phyloP scores from a whole-genome alignment of 1,140 invertebrate species.

The Zophobas atratus region DNA sequence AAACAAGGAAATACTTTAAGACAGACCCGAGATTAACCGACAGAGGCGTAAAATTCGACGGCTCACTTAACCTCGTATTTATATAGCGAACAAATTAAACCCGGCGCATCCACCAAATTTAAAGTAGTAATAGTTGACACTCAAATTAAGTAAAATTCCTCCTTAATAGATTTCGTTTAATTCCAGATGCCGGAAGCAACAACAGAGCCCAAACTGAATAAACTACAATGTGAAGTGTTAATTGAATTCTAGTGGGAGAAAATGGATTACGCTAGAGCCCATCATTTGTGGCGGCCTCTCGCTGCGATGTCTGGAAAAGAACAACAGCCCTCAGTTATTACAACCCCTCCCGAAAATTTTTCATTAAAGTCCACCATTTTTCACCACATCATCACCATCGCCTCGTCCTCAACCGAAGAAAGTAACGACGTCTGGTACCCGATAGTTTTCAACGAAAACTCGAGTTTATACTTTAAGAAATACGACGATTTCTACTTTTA shows the following conservation, averaged over 20 bases:
- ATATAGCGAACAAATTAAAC: background rate
- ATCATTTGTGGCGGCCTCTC: conserved; percentile 59
- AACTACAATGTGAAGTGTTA: conserved; percentile 45
- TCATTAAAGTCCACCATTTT: conserved; percentile 34
- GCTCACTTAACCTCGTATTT: too few species aligned
- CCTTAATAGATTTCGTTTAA: conserved; percentile 33
- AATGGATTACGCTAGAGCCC: conserved; percentile 57
- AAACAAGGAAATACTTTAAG: too few species aligned
- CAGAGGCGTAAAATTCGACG: too few species aligned
- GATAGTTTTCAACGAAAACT: conserved; percentile 55
- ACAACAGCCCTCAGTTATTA: conserved; percentile 31
- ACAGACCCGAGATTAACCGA: too few species aligned
- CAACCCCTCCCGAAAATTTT: conserved; percentile 47
- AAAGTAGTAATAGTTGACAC: background rate
- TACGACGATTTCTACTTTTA: conserved; percentile 51
- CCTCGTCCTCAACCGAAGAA: conserved; percentile 44
- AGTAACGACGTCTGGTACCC: conserved; percentile 59
- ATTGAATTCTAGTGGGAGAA: conserved; percentile 48
- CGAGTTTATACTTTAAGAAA: conserved; percentile 53
- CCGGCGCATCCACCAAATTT: conserved; percentile 29
- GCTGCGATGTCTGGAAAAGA: conserved; percentile 56
- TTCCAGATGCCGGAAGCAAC: conserved; percentile 37
- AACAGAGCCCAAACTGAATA: conserved; percentile 22
- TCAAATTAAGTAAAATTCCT: background rate
- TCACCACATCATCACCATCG: conserved; percentile 13